phyloP scores from a whole-genome alignment of 2,888 invertebrate species.

The Rhingia rostrata region DNA sequence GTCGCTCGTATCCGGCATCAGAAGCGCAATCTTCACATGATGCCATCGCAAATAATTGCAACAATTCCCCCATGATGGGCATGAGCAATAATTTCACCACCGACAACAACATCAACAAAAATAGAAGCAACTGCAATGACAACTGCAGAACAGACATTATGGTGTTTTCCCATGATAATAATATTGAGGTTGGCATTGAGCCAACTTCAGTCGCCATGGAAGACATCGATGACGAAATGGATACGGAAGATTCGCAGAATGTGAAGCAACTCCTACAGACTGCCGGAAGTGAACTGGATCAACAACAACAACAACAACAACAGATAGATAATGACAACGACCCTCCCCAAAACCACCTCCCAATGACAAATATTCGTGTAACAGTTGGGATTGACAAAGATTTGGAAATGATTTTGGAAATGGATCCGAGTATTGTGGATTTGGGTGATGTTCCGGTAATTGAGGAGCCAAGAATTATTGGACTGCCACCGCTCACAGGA shows the following conservation, averaged over 20 bases:
- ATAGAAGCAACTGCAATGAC: not conserved
- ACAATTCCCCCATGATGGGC: not conserved
- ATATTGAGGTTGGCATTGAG: conserved; percentile 79
- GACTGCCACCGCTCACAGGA: conserved; percentile 81
- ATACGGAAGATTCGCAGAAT: conserved; percentile 29
- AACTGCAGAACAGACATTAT: not conserved
- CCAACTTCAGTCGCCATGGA: conserved; percentile 76
- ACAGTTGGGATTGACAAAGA: conserved; percentile 86
- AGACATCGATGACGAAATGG: conserved; percentile 30
- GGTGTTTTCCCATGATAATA: conserved; percentile 33
- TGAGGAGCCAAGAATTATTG: conserved; percentile 77
- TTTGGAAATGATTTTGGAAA: conserved; percentile 85
- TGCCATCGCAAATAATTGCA: conserved; percentile 7
- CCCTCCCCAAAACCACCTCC: not conserved
- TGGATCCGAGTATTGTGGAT: conserved; percentile 86
- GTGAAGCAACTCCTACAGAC: not conserved
- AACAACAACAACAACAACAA: conserved; percentile 39
- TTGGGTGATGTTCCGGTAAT: conserved; percentile 78
- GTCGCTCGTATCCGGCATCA: conserved; percentile 10
- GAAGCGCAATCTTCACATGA: not conserved
- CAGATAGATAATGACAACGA: not conserved
- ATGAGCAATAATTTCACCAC: not conserved
- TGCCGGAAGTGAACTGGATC: not conserved
- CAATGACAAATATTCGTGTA: conserved; percentile 82
- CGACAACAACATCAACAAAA: conserved; percentile 8